These are phyloP conservation scores for Laspeyria flexula DNA, from an alignment of 2,888 invertebrate genomes.

Conservation along the genomic window DNA sequence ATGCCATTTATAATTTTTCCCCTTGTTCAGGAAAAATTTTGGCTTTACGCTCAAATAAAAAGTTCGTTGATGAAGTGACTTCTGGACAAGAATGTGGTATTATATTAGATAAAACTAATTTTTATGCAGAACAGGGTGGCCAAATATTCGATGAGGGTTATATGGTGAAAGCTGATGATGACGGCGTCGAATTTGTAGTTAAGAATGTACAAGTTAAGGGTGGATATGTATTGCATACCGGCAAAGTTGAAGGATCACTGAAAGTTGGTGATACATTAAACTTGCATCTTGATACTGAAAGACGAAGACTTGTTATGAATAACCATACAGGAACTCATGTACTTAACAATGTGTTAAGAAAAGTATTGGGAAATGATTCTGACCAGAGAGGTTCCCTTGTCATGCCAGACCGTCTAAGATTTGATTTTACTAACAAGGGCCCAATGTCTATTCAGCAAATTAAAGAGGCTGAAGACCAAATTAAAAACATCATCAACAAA, in stretches of 20 bases:
- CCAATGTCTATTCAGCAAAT: constrained; percentile 96
- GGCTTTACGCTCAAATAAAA: constrained; percentile 92
- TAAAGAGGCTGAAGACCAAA: constrained; percentile 92
- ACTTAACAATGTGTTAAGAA: constrained; percentile 96
- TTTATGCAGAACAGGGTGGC: constrained; percentile 99
- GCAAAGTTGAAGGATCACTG: constrained; percentile 94
- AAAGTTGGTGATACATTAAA: constrained; percentile 94
- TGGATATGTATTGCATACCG: constrained; percentile 97
- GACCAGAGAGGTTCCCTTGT: constrained; percentile 99
- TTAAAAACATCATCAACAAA: constrained; percentile 90
- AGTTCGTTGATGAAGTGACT: constrained; percentile 93
- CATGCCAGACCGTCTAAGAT: constrained; percentile 97
- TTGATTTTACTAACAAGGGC: constrained; percentile 98
- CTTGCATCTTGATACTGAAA: constrained; percentile 92
- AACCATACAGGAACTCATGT: constrained; percentile 99
- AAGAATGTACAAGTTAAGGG: constrained; percentile 97
- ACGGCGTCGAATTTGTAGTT: constrained; percentile 95
- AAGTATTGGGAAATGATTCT: constrained; percentile 95
- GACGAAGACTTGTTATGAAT: constrained; percentile 97
- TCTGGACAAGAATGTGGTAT: constrained; percentile 97
- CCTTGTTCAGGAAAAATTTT: constrained; percentile 91
- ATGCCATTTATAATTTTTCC: constrained; percentile 92
- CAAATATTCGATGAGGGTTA: constrained; percentile 99
- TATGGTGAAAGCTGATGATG: constrained; percentile 92
- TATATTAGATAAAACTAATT: constrained; percentile 95